Base-by-base conservation (phyloP, 2,888 invertebrate genomes). In the Tetranychus truncatus region DNA sequence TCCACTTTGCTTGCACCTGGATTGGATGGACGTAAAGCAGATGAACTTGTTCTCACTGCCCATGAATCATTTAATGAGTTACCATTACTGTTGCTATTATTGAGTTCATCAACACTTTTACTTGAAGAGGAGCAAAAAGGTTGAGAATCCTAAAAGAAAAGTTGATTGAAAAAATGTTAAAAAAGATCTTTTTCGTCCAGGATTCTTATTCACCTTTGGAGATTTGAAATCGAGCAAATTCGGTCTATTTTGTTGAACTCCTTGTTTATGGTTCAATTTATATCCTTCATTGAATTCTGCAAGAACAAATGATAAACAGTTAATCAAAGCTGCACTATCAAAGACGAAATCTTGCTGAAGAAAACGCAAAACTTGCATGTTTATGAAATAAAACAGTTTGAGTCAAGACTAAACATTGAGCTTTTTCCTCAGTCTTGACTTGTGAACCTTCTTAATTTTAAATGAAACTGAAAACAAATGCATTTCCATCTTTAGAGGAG, bases 51-150 rank as follows among this genome's bases (percentile, higher is more conserved):
- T 34, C 55, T 55, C 11, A 15, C 55, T 21, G 34, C 21, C 44
- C 34, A 21, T 72, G 24, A 44, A 24, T 72, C 34, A 4, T 3
- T 34, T 9, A 34, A 18, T 34, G 24, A 21, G n/a, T n/a, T 24
- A 21, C 9, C 9, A 15, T 74, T 74, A 73, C 77, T 78, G 9
- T n/a, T 24, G 9, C 5, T 24, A 3, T 74, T 74, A 73, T 78
- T 78, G 8, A 78, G 76, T 15, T 77, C 78, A 66, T 78, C 79
- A 1, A 78, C 77, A 66, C 79, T 79, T 34, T 76, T 67, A 67
- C 67, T 67, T n/a, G 67, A 18, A 18, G 24, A 67, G 0, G 55
- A 55, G 7, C 1, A 55, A 6, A 15, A 55, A 55, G 11, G 11
- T 2, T 9, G 55, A 8, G 15, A 15, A 55, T 55, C 55, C 55